A percentile compares a stretch with the other conserved stretches of the same genome.
These are phyloP conservation scores for Nibea albiflora DNA, from an alignment of 2,113 vertebrate species.

Conservation along the genomic window DNA sequence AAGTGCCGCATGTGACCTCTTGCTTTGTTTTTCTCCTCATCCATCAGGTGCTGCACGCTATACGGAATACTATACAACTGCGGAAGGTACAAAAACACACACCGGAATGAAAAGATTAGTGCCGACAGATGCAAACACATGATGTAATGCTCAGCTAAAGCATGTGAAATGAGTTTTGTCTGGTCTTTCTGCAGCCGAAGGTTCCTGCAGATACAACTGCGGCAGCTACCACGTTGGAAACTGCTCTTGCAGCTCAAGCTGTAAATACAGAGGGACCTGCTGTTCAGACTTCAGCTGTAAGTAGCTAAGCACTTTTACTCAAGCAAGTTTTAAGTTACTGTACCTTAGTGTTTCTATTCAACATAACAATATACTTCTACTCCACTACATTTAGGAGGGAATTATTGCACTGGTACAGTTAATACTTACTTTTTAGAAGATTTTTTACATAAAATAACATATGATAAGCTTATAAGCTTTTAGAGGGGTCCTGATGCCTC, in stretches of 20 bases:
- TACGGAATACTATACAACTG: not conserved
- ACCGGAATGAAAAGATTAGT: not conserved
- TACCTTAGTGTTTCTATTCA: not conserved
- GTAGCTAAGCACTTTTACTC: not conserved
- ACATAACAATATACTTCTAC: not conserved
- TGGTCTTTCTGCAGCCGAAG: not conserved
- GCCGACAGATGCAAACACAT: not conserved
- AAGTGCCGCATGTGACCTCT: not conserved
- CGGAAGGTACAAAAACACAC: not conserved
- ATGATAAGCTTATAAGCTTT: too few relatives aligned
- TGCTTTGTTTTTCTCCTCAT: constrained; percentile 13
- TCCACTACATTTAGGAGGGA: not conserved
- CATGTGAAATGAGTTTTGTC: not conserved
- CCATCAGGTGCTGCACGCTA: constrained; percentile 18
- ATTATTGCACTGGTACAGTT: not conserved
- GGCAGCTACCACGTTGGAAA: constrained; percentile 29
- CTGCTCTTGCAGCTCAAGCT: constrained; percentile 70
- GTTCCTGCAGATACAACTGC: constrained; percentile 56
- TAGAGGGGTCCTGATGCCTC: too few relatives aligned
- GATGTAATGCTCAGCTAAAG: not conserved
- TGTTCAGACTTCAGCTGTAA: constrained; percentile 45
- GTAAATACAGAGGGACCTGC: constrained; percentile 51
- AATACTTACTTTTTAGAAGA: not conserved
- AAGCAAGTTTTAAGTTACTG: not conserved
- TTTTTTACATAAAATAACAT: too few relatives aligned